phyloP scores from a whole-genome alignment of 1,140 invertebrate genomes.

The Drosophila athabasca region DNA sequence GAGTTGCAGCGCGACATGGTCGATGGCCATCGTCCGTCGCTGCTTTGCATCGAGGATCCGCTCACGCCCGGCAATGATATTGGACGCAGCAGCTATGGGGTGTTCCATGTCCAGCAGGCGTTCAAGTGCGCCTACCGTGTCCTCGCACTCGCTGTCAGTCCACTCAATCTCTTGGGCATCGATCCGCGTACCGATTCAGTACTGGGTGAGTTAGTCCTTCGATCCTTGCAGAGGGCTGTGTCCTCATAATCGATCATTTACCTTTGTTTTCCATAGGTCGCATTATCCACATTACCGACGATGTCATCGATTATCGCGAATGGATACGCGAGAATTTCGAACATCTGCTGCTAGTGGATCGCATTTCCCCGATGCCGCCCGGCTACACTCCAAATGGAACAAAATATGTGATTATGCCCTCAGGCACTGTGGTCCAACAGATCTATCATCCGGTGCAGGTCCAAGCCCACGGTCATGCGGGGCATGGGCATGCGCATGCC shows the following conservation, averaged over 20 bases:
- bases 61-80: conserved; percentile 97
- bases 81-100: conserved; percentile 97
- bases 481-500: conserved; percentile 39
- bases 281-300: conserved; percentile 95
- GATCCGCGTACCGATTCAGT: conserved; percentile 84
- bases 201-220: conserved; percentile 59
- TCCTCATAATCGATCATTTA: too few relatives aligned
- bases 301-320: conserved; percentile 95
- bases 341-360: conserved; percentile 64
- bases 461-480: conserved; percentile 24
- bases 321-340: conserved; percentile 88
- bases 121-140: conserved; percentile 97
- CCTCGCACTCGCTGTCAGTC: conserved; percentile 92
- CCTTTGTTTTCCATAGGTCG: conserved; percentile 85
- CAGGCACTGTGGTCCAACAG: conserved; percentile 62
- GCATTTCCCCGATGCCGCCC: conserved; percentile 65
- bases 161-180: conserved; percentile 85
- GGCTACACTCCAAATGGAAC: conserved; percentile 59
- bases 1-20: conserved; percentile 96
- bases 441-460: conserved; percentile 66
- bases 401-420: conserved; percentile 70
- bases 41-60: conserved; percentile 99
- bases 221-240: too few relatives aligned
- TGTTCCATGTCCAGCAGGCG: conserved; percentile 94
- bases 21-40: conserved; percentile 95